Base-by-base conservation (phyloP, 2,113 vertebrate genomes). In the Hydrolagus affinis region DNA sequence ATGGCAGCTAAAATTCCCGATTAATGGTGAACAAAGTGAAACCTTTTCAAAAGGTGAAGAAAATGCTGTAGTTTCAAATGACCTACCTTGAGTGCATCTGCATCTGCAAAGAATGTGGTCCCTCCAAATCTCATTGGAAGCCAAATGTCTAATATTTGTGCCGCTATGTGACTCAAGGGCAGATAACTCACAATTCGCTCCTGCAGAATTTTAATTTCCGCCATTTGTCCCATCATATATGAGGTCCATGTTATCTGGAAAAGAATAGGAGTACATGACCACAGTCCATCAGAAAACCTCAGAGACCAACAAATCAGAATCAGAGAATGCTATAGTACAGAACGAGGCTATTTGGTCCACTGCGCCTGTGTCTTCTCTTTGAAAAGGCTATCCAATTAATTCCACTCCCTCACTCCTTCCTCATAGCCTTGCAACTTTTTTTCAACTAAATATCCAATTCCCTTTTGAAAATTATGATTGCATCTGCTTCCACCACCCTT, bases 91-190 rank as follows among this genome's bases (percentile, higher is more conserved):
- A 94, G 88, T 32, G 93, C 94, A 32, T 94, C 93, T 19, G 94
- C 91, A 0, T 94, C 89, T 11, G 94, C 93, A 72, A 95, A 95
- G 86, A 91, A 91, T 1, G 87, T 19, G 8, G 89, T 89, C 0
- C 74, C 90, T 0, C 89, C 93, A 85, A 88, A 89, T 56, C 59
- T 86, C 66, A 93, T 87, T 23, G 59, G 60, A 85, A 93, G 3
- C 93, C 93, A 95, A 21, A 95, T 87, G 91, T 95, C 94, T 3
- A 91, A 87, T 19, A 95, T 77, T 87, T 95, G 94, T 11, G 93
- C 94, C 8, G 94, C 92, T 1, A 94, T 32, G 0, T 94, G 93
- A 88, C 93, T 94, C 85, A 95, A 91, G 0, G 94, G 94, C 83
- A 95, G 88, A 88, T 91, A 92, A 85, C 91, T 87, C 19, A 91